Evolutionary conservation across 2,888 invertebrate genomes (phyloP).

Genomic region (Iselma pallidipennis): DNA sequence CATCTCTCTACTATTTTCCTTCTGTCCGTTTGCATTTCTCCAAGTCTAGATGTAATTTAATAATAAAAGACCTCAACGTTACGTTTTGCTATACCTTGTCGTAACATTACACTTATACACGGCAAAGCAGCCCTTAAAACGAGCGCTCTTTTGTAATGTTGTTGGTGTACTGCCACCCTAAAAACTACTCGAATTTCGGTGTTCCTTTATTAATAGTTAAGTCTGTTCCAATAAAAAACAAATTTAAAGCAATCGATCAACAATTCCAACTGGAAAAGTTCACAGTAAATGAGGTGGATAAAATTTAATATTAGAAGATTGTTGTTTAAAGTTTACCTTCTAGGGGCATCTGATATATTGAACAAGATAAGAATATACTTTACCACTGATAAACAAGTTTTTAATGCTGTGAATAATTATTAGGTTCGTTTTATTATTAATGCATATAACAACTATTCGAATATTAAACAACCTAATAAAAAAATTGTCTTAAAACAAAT

Average conservation of each 20-base stretch:
- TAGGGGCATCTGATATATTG: no score
- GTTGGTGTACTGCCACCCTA: conserved; percentile 39
- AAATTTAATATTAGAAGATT: no score
- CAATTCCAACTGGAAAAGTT: no score
- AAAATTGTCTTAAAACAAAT: conserved; percentile 13
- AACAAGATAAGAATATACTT: no score
- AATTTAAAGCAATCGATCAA: conserved; percentile 39
- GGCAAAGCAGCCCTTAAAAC: conserved; percentile 53
- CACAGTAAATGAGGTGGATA: no score
- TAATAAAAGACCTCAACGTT: conserved; percentile 41
- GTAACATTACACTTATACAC: conserved; percentile 50
- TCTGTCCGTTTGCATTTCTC: neutral
- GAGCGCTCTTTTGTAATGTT: conserved; percentile 47
- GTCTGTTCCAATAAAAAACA: conserved; percentile 51
- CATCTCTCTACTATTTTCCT: neutral
- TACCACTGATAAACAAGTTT: neutral
- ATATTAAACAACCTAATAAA: conserved; percentile 10
- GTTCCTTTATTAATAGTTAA: conserved; percentile 43
- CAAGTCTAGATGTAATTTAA: conserved; percentile 42
- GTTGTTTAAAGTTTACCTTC: no score
- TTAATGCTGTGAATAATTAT: neutral
- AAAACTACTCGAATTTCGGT: conserved; percentile 47
- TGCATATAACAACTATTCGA: conserved; percentile 4
- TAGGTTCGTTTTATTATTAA: neutral
- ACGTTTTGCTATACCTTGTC: conserved; percentile 30